Percentiles rank a stretch among this genome's conserved stretches.
phyloP scores from a whole-genome alignment of 2,113 vertebrate species.

The Myxocyprinus asiaticus region DNA sequence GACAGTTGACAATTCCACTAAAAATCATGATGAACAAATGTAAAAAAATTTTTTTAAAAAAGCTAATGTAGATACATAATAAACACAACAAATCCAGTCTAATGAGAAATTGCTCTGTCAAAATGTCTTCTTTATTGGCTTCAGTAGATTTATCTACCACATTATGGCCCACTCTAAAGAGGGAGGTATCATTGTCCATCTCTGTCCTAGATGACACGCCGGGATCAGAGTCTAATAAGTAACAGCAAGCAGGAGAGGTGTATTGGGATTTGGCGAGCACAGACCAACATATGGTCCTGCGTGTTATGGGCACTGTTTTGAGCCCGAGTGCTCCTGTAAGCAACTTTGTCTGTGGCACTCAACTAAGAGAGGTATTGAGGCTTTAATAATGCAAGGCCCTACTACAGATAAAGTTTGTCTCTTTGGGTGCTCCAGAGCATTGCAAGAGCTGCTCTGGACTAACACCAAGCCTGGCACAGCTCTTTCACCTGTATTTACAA shows the following conservation, averaged over 20 bases:
- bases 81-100: too few species aligned
- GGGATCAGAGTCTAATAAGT: conserved; percentile 23
- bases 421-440: conserved; percentile 2
- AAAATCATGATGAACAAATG: too few species aligned
- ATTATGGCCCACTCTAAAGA: not conserved
- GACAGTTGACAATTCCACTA: too few species aligned
- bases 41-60: too few species aligned
- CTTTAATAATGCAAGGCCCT: conserved; percentile 12
- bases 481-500: conserved; percentile 34
- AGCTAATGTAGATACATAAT: too few species aligned
- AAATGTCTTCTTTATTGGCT: too few species aligned
- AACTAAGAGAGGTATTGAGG: not conserved
- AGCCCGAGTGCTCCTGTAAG: conserved; percentile 16
- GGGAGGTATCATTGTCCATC: not conserved
- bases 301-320: conserved; percentile 20
- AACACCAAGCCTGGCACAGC: conserved; percentile 19
- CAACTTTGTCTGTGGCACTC: conserved; percentile 9
- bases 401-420: conserved; percentile 11
- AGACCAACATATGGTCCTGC: conserved; percentile 39
- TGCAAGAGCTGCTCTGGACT: conserved; percentile 14
- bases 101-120: too few species aligned
- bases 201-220: not conserved
- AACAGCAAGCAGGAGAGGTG: not conserved
- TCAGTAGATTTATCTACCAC: not conserved
- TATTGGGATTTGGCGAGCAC: conserved; percentile 38